These are phyloP conservation scores for Philypnodon macrostomus DNA, from an alignment of 2,797 vertebrate species.

Conservation along the genomic window DNA sequence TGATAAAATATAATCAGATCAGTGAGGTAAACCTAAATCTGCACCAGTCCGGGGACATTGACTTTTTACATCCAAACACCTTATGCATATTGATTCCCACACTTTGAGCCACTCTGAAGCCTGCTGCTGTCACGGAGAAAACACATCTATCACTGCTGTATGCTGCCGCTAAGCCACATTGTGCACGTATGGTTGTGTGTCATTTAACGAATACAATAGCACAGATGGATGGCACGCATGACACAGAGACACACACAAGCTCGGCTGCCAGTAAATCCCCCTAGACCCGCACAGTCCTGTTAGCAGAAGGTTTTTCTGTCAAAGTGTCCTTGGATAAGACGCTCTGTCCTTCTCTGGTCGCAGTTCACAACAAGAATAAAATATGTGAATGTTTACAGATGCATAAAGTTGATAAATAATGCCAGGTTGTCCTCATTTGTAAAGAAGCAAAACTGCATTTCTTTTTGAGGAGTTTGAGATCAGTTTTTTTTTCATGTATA, in stretches of 20 bases:
- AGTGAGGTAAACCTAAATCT: constrained; percentile 20
- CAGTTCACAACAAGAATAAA: constrained; percentile 33
- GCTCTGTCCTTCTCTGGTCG: constrained; percentile 49
- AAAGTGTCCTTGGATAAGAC: constrained; percentile 67
- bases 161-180: constrained; percentile 33
- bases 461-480: no score
- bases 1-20: no score
- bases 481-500: no score
- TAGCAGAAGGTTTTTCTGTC: constrained; percentile 63
- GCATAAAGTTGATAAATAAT: no score
- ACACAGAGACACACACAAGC: no score
- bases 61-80: constrained; percentile 29
- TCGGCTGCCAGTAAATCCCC: constrained; percentile 58
- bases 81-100: constrained; percentile 64
- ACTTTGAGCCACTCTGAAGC: constrained; percentile 22
- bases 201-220: constrained; percentile 10
- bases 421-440: no score
- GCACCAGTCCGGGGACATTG: neutral
- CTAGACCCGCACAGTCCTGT: constrained; percentile 50
- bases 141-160: constrained; percentile 56
- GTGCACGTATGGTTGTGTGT: constrained; percentile 10
- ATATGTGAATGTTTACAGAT: no score
- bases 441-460: no score
- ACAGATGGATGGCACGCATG: constrained; percentile 58
- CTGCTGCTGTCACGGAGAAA: constrained; percentile 52